A percentile compares a stretch with the other conserved stretches of the same genome.
These are phyloP conservation scores for Dinocampus coccinellae DNA, from an alignment of 2,888 invertebrate species.

Conservation along the genomic window DNA sequence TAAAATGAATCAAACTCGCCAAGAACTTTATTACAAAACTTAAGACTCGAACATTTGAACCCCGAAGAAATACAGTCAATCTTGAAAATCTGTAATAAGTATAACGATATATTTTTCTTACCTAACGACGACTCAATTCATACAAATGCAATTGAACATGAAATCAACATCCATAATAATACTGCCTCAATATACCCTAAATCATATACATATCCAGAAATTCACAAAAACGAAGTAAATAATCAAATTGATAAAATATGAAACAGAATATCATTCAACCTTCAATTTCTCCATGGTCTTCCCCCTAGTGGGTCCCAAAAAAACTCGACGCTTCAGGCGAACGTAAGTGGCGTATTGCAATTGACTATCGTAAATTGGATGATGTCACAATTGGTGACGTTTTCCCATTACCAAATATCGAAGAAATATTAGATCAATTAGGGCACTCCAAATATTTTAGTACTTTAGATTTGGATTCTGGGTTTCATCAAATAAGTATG, in stretches of 20 bases:
- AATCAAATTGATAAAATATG: conserved; percentile 48
- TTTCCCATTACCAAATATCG: conserved; percentile 56
- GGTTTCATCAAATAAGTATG: conserved; percentile 58
- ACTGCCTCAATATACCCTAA: conserved; percentile 37
- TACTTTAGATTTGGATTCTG: conserved; percentile 51
- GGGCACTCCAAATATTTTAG: conserved; percentile 49
- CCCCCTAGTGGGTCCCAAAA: conserved; percentile 62
- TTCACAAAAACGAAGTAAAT: conserved; percentile 39
- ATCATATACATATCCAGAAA: conserved; percentile 41
- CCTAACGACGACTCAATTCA: conserved; percentile 35
- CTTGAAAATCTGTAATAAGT: conserved; percentile 24
- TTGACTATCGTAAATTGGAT: conserved; percentile 56
- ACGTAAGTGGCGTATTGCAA: conserved; percentile 45
- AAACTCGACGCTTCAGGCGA: conserved; percentile 46
- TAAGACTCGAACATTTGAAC: conserved; percentile 40
- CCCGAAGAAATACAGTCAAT: conserved; percentile 33
- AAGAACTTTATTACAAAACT: conserved; percentile 34
- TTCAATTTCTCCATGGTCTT: conserved; percentile 57
- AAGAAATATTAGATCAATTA: conserved; percentile 53
- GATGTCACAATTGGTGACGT: conserved; percentile 51
- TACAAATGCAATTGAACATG: conserved; percentile 33
- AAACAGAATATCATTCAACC: conserved; percentile 48
- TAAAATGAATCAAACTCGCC: conserved; percentile 25
- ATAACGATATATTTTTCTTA: conserved; percentile 39
- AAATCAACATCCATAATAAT: conserved; percentile 31